These are phyloP conservation scores for Craniophora ligustri DNA, from an alignment of 2,888 invertebrate species.

Conservation along the genomic window DNA sequence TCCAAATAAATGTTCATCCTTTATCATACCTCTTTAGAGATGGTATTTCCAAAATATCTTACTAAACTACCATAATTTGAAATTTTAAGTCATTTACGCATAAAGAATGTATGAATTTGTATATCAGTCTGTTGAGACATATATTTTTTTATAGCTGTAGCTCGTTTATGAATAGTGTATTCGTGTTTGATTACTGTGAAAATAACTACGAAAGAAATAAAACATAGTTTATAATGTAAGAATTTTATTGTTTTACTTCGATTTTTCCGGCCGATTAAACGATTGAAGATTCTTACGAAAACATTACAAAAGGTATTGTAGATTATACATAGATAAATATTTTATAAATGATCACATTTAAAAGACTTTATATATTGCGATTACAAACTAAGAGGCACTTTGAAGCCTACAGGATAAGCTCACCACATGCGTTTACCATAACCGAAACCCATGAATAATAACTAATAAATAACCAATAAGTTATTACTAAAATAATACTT, in stretches of 20 bases:
- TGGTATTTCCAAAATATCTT: too few species aligned
- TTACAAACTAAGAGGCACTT: slow-evolving; percentile 77
- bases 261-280: slow-evolving; percentile 77
- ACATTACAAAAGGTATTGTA: slow-evolving; percentile 79
- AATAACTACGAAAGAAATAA: slow-evolving; percentile 9
- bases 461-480: slow-evolving; percentile 54
- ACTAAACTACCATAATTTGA: too few species aligned
- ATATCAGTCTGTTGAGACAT: too few species aligned
- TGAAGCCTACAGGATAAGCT: slow-evolving; percentile 78
- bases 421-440: slow-evolving; percentile 85
- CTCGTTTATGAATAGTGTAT: background rate
- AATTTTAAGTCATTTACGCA: too few species aligned
- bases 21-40: too few species aligned
- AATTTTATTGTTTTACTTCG: slow-evolving; percentile 53
- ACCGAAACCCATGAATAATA: slow-evolving; percentile 73
- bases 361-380: slow-evolving; percentile 76
- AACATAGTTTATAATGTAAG: slow-evolving; percentile 36
- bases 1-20: too few species aligned
- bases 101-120: too few species aligned
- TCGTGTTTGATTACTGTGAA: background rate
- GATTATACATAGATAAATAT: slow-evolving; percentile 76
- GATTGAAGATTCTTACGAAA: slow-evolving; percentile 77
- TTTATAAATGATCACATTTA: slow-evolving; percentile 84
- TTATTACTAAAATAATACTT: slow-evolving; percentile 41
- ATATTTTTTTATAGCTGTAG: background rate